A percentile compares a stretch with the other conserved stretches of the same genome.
These are phyloP conservation scores for Synanthedon tipuliformis DNA, from an alignment of 2,888 invertebrate genomes.

Conservation along the genomic window DNA sequence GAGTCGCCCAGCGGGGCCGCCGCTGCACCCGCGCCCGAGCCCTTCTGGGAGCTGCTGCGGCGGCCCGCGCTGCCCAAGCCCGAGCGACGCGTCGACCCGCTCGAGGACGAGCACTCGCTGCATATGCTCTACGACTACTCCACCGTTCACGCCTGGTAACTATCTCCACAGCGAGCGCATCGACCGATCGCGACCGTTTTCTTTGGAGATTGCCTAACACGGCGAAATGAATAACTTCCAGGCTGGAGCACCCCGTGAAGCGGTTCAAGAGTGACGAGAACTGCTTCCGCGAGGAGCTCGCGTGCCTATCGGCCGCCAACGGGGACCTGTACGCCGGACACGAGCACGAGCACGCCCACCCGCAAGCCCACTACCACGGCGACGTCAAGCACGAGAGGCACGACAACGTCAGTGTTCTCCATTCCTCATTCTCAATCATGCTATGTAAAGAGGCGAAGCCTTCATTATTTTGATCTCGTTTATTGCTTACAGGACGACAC, in stretches of 20 bases:
- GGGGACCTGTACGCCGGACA: conserved; percentile 74
- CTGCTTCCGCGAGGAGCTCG: conserved; percentile 45
- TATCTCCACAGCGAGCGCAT: conserved; percentile 7
- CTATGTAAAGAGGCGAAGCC: background rate
- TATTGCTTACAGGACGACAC: conserved; percentile 49
- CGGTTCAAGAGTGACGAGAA: conserved; percentile 77
- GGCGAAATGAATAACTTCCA: conserved; percentile 16
- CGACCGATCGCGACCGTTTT: background rate
- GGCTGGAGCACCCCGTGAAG: conserved; percentile 93
- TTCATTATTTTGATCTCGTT: background rate
- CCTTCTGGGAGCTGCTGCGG: conserved; percentile 62
- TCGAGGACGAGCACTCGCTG: conserved; percentile 83
- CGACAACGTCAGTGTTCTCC: background rate
- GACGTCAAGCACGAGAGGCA: conserved; percentile 73
- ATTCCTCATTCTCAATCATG: background rate
- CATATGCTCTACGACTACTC: conserved; percentile 91
- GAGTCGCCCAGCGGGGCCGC: conserved; percentile 23
- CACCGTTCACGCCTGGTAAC: conserved; percentile 85
- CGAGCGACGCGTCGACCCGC: conserved; percentile 81
- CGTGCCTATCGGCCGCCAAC: conserved; percentile 27
- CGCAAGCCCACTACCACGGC: conserved; percentile 8
- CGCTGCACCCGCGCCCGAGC: conserved; percentile 6
- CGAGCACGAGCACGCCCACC: conserved; percentile 37
- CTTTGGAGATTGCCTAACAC: background rate
- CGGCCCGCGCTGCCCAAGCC: conserved; percentile 83